Evolutionary conservation across 2,113 vertebrate species (phyloP).

Genomic region (Chinchilla lanigera): DNA sequence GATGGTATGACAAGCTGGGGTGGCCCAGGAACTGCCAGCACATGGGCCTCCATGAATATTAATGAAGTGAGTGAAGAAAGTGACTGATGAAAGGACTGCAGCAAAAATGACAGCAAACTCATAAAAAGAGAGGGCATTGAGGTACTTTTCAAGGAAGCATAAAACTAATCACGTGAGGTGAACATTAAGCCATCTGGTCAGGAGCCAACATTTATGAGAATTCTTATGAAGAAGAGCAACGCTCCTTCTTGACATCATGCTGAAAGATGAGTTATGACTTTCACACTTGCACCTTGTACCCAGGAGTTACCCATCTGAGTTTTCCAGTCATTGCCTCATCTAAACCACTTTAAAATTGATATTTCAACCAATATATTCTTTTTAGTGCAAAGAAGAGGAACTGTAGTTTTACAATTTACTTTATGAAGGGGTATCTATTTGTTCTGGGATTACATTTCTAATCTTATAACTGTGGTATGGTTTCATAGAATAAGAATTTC

Average conservation of each 20-base stretch:
- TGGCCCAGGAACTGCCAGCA: background rate
- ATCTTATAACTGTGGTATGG: background rate
- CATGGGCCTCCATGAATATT: background rate
- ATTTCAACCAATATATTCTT: background rate
- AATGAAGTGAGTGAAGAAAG: background rate
- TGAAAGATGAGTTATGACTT: background rate
- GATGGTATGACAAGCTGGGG: background rate
- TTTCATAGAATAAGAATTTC: background rate
- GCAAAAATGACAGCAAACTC: background rate
- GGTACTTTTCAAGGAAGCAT: background rate
- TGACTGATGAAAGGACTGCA: background rate
- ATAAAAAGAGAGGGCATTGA: background rate
- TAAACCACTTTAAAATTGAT: background rate
- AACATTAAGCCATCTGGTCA: background rate
- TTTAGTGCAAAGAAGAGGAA: background rate
- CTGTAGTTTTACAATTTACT: background rate
- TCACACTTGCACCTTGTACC: background rate
- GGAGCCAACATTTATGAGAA: background rate
- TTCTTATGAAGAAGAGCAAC: background rate
- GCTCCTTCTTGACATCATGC: background rate
- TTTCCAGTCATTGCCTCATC: background rate
- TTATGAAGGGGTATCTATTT: background rate
- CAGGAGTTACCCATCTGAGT: background rate
- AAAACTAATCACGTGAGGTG: background rate
- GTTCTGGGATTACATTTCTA: background rate